A percentile compares a stretch with the other conserved stretches of the same genome.
These are phyloP conservation scores for Melanitta fusca DNA, from an alignment of 2,797 vertebrate genomes.

Conservation along the genomic window DNA sequence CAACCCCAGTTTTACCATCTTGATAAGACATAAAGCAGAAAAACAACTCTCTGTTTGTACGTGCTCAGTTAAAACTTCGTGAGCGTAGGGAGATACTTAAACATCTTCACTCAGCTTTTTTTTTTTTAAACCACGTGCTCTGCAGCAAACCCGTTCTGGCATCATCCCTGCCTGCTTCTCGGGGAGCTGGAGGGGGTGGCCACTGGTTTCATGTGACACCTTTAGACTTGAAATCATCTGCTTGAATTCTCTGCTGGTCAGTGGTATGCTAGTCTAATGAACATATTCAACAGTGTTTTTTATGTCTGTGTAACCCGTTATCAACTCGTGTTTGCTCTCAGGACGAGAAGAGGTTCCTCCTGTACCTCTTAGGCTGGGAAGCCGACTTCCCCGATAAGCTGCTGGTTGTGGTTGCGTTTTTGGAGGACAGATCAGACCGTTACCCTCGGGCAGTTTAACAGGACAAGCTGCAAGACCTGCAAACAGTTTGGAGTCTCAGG, in stretches of 20 bases:
- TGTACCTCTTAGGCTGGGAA: not conserved
- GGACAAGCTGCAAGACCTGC: not conserved
- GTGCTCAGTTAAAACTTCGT: not conserved
- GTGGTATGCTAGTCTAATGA: not conserved
- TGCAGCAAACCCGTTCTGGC: rapidly evolving
- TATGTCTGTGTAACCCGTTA: not conserved
- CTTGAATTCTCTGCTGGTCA: not conserved
- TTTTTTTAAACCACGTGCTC: not conserved
- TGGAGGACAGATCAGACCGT: not conserved
- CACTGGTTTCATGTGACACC: too few species aligned
- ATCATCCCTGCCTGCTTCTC: rapidly evolving
- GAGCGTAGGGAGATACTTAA: not conserved
- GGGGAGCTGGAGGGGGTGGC: not conserved
- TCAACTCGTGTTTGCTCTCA: not conserved
- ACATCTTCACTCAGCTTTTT: too few species aligned
- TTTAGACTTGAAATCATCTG: not conserved
- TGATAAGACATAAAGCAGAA: not conserved
- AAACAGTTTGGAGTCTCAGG: not conserved
- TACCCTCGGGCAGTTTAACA: not conserved
- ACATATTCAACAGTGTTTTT: not conserved
- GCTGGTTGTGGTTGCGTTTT: rapidly evolving
- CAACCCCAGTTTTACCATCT: not conserved
- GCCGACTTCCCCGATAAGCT: not conserved
- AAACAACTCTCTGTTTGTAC: rapidly evolving
- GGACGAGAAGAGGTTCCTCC: not conserved